Base-by-base conservation (phyloP, 2,797 vertebrate genomes). In the Dryobates pubescens region DNA sequence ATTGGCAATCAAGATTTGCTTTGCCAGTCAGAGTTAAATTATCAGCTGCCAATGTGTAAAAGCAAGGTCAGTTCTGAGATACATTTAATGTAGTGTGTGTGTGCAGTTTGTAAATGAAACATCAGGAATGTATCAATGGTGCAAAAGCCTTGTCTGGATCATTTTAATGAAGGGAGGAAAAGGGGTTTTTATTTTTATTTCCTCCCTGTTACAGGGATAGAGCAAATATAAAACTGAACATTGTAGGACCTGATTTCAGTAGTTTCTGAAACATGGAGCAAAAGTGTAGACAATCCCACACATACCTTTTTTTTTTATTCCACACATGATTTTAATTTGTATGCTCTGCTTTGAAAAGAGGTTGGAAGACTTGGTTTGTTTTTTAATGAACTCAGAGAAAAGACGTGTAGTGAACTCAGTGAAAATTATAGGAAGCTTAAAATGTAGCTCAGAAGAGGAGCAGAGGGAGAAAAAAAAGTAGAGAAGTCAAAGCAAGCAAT, bases 121-220 rank as follows among this genome's bases (percentile, higher is more conserved):
- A 89, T 91, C 89, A 95, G 92, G 49, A 96, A 97, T 95, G 92
- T 96, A 88, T 93, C 92, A 94, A 41, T 96, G 95, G 95, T 91
- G 86, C 94, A 98, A 97, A 98, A 99, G 98, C 98, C 98, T 99
- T 99, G 98, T 99, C 98, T 99, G 98, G 98, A 98, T 98, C 96
- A 97, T 98, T 98, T 98, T 97, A 97, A 97, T 96, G 98, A 32
- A 77, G n/a, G 79, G 49, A 73, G 29, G 32, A 68, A 51, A 88
- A 91, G 22, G 17, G 1, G 23, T 41, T 77, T 94, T 76, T 88
- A 18, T 18, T 20, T 41, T n/a, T 77, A 87, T 94, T 94, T 96
- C 96, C 82, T 97, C 93, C 94, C 88, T 96, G 68, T 96, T 96
- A 82, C 72, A 92, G 85, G 78, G 82, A 91, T 92, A 93, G 57